A percentile compares a stretch with the other conserved stretches of the same genome.
These are phyloP conservation scores for Propithecus coquereli DNA, from an alignment of 2,113 vertebrate genomes.

Conservation along the genomic window DNA sequence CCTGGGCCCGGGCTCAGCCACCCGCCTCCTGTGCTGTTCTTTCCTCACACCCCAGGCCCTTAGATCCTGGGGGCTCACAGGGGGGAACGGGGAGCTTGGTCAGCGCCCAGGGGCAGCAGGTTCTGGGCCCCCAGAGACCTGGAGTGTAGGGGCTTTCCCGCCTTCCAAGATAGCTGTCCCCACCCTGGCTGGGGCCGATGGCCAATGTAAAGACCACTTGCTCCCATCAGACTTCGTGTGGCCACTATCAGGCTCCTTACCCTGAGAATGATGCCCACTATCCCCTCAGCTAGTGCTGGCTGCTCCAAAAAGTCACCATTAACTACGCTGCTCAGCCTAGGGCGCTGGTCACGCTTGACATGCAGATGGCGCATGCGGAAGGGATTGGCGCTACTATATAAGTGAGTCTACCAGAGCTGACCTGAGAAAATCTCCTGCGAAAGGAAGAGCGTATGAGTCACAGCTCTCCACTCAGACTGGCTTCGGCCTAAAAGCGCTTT, in stretches of 20 bases:
- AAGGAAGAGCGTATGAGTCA: neutral
- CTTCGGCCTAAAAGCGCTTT: neutral
- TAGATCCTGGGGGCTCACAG: neutral
- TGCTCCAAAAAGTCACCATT: neutral
- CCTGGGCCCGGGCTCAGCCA: accelerated
- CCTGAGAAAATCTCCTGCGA: neutral
- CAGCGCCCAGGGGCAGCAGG: neutral
- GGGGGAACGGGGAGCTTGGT: neutral
- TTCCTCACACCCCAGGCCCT: neutral
- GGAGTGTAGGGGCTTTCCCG: neutral
- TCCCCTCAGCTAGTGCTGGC: neutral
- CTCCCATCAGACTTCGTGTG: neutral
- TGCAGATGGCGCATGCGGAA: neutral
- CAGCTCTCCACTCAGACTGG: neutral
- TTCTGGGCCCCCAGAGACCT: neutral
- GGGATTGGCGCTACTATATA: neutral
- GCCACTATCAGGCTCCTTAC: neutral
- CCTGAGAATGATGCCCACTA: neutral
- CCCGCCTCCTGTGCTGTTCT: neutral
- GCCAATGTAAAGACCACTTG: neutral
- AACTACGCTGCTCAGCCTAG: neutral
- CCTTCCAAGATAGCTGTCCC: neutral
- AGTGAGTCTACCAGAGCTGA: neutral
- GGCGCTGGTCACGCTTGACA: neutral
- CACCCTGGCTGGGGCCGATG: neutral